phyloP scores from a whole-genome alignment of 2,113 vertebrate species.

The Chaetops frenatus region DNA sequence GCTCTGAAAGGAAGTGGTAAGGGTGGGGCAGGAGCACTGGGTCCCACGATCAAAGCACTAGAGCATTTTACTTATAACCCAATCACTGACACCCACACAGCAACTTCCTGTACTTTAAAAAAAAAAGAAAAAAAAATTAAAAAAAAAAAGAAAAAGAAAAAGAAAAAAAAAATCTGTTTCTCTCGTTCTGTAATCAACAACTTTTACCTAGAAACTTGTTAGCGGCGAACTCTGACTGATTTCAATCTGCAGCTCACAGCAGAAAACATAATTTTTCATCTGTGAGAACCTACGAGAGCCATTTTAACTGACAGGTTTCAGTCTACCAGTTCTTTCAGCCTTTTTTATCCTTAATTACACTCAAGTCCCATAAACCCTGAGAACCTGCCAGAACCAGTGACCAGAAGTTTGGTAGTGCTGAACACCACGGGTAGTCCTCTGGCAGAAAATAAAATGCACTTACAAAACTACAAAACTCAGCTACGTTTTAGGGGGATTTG shows the following conservation, averaged over 20 bases:
- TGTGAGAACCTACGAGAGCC: conserved; percentile 46
- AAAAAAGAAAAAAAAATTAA: neutral
- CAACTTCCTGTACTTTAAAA: conserved; percentile 72
- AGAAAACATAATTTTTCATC: conserved; percentile 61
- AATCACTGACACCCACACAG: conserved; percentile 82
- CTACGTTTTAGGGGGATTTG: neutral
- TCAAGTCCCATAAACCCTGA: neutral
- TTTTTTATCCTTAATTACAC: neutral
- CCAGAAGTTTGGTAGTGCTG: neutral
- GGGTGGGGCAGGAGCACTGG: conserved; percentile 77
- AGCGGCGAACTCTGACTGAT: conserved; percentile 62
- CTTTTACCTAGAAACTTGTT: conserved; percentile 80
- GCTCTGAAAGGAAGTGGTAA: conserved; percentile 80
- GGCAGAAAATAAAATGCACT: neutral
- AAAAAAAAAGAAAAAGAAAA: rapidly evolving
- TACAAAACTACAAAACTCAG: neutral
- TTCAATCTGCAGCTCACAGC: conserved; percentile 60
- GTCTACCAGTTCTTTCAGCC: neutral
- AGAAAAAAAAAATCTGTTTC: conserved; percentile 73
- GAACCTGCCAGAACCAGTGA: no score
- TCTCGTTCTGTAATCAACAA: conserved; percentile 78
- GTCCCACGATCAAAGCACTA: conserved; percentile 74
- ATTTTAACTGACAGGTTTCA: conserved; percentile 66
- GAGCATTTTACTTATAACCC: conserved; percentile 67
- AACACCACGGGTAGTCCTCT: neutral